Evolutionary conservation across 2,113 vertebrate genomes (phyloP).

Genomic region (Ammodytes marinus): DNA sequence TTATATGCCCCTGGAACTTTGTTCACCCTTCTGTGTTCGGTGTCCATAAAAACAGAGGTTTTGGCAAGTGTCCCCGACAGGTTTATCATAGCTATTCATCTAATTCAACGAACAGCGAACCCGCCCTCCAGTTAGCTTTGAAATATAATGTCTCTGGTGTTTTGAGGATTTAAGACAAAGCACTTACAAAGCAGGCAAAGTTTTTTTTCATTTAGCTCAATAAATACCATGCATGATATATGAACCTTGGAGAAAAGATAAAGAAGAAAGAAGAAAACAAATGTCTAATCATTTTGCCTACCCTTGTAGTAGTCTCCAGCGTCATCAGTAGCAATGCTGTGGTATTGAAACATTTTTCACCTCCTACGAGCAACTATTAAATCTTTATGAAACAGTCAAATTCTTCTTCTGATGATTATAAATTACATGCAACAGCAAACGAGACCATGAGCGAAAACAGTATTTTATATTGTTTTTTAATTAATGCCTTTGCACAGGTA

Average conservation of each 20-base stretch:
- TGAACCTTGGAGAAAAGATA: neutral
- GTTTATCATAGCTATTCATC: slow-evolving; percentile 22
- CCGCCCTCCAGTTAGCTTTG: neutral
- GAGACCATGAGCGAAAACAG: too few relatives aligned
- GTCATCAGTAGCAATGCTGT: neutral
- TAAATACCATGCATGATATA: neutral
- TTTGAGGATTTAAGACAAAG: slow-evolving; percentile 14
- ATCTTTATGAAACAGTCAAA: too few relatives aligned
- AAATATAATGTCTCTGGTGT: neutral
- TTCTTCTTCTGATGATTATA: too few relatives aligned
- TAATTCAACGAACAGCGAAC: slow-evolving; percentile 7
- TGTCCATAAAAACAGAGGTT: neutral
- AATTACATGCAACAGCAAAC: too few relatives aligned
- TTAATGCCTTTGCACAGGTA: too few relatives aligned
- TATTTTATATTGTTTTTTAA: too few relatives aligned
- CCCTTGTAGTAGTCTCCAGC: neutral
- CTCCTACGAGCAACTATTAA: too few relatives aligned
- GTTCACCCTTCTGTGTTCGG: slow-evolving; percentile 1
- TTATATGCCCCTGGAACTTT: slow-evolving; percentile 7
- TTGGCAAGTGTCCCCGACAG: neutral
- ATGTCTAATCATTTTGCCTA: neutral
- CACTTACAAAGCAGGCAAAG: slow-evolving; percentile 2
- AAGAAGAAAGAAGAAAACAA: neutral
- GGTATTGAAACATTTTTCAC: neutral
- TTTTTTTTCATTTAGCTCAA: neutral